Conservation (phyloP, 1,140 invertebrate species). For the Glossosoma conforme region DNA sequence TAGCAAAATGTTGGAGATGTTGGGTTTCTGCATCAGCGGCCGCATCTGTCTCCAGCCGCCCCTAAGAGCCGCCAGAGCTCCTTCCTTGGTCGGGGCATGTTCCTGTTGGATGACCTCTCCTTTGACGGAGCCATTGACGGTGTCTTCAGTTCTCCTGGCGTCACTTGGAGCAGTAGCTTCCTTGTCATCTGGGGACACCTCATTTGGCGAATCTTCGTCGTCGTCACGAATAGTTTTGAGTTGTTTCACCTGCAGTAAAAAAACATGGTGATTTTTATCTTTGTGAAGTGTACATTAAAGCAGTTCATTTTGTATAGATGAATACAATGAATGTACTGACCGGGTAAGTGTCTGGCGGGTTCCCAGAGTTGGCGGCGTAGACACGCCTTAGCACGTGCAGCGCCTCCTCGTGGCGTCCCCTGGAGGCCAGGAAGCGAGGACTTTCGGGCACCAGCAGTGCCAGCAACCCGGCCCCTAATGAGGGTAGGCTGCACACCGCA, state of each 20-base stretch:
- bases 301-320: no score
- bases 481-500: conserved; percentile 58
- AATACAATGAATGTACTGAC: no score
- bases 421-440: conserved; percentile 74
- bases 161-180: no score
- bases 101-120: not conserved
- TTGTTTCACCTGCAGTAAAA: conserved; percentile 12
- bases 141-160: not conserved
- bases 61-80: not conserved
- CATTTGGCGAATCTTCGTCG: no score
- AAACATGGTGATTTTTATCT: no score
- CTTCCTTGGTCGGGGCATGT: not conserved
- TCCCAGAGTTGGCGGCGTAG: conserved; percentile 57
- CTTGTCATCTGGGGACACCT: no score
- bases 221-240: not conserved
- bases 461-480: conserved; percentile 55
- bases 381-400: conserved; percentile 55
- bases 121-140: not conserved
- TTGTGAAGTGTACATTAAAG: no score
- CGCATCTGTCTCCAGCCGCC: conserved; percentile 18
- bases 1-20: conserved; percentile 11
- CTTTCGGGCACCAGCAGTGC: conserved; percentile 72
- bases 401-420: conserved; percentile 62
- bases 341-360: conserved; percentile 55
- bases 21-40: conserved; percentile 10